Evolutionary conservation across 1,140 invertebrate genomes (phyloP), one percentile per base, ranked within the genome.

Genomic region (Diachasma alloeum): DNA sequence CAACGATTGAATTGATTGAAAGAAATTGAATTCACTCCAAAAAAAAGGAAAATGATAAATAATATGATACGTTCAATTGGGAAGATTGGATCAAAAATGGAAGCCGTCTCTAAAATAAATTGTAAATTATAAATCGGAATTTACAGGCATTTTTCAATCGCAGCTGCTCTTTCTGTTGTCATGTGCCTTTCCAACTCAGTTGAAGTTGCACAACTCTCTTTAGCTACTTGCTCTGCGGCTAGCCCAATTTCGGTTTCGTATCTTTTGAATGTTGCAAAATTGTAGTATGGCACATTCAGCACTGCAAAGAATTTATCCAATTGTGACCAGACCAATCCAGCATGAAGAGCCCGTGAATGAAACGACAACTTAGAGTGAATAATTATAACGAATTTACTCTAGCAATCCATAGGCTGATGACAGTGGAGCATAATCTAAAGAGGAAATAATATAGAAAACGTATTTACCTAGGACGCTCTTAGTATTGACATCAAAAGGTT

Each of bases 311-410:
- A 74, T 76, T 80, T 80, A 10, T 78, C 15, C 11, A 80, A 13
- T 19, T 80, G 79, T 26, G 79, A 74, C 76, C 70, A 80, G 66
- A 76, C 53, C 67, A 76, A 73, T 73, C 74, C 73, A 73, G 63
- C 8, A 39, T 80, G 76, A 31, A 80, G 63, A 39, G 74, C 70
- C 42, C 76, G 73, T 80, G 67, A n/a, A 80, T 71, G 46, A 68
- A 19, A 0, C 0, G 44, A 67, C 4, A 67, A 68, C 11, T 73
- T 73, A 24, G 15, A 56, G 53, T 13, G 53, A 24, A 73, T 73
- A 59, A 73, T 73, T 37, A 48, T 4, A n/a, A 69, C 9, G 17
- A 48, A 4, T 48, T 4, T n/a, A n/a, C n/a, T n/a, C n/a, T n/a
- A n/a, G n/a, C n/a, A n/a, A n/a, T n/a, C n/a, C n/a, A n/a, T n/a